Conservation (phyloP, 2,113 vertebrate species). For the Pterophyllum scalare region DNA sequence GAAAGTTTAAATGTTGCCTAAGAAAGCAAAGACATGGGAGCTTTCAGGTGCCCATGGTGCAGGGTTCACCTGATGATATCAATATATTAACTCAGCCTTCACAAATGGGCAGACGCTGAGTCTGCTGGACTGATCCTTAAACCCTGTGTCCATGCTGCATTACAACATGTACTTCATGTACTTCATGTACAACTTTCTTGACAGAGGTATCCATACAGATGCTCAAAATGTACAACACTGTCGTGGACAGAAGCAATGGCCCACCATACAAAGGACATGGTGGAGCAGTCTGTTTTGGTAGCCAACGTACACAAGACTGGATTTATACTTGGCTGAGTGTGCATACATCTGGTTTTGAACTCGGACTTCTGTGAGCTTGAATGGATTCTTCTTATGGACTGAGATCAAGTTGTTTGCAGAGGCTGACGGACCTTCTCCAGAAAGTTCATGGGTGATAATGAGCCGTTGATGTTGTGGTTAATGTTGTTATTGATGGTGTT, state of each 20-base stretch:
- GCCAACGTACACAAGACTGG: background rate
- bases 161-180: slow-evolving; percentile 13
- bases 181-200: background rate
- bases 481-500: slow-evolving; percentile 70
- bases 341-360: background rate
- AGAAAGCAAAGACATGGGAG: background rate
- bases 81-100: slow-evolving; percentile 8
- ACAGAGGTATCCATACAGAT: background rate
- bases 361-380: background rate
- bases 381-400: background rate
- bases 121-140: slow-evolving; percentile 23
- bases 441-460: slow-evolving; percentile 25
- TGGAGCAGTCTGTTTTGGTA: background rate
- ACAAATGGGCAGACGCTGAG: background rate
- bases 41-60: slow-evolving; percentile 9
- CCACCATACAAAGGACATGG: slow-evolving; percentile 5
- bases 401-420: background rate
- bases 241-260: slow-evolving; percentile 15
- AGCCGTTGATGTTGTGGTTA: slow-evolving; percentile 67
- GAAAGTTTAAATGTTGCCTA: background rate
- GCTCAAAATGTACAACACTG: background rate
- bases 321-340: slow-evolving; percentile 1
- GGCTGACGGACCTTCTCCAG: slow-evolving; percentile 22
- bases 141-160: slow-evolving; percentile 70
- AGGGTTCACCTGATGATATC: slow-evolving; percentile 5